Conservation (phyloP, 2,888 invertebrate genomes). For the Tetrapedia diversipes region DNA sequence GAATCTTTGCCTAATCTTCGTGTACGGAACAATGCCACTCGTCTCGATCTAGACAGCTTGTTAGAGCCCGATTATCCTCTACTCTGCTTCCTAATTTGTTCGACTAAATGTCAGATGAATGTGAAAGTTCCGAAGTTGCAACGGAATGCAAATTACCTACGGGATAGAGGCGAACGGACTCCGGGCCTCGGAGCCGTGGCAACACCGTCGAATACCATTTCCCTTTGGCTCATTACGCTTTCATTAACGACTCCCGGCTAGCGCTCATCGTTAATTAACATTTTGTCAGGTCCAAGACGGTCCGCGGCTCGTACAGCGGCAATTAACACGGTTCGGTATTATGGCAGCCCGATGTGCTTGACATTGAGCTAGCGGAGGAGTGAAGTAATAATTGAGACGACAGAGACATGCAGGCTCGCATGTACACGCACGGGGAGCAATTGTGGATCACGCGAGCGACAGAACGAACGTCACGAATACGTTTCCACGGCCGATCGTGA, state of each 20-base stretch:
- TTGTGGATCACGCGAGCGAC: slow-evolving; percentile 44
- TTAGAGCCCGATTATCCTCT: background rate
- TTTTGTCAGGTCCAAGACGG: slow-evolving; percentile 29
- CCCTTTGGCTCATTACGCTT: slow-evolving; percentile 37
- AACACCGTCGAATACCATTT: slow-evolving; percentile 20
- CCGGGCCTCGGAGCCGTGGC: slow-evolving; percentile 15
- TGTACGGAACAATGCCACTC: too few species aligned
- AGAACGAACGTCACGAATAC: slow-evolving; percentile 25
- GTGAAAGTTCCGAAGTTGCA: slow-evolving; percentile 22
- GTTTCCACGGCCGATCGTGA: slow-evolving; percentile 4
- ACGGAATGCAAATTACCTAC: slow-evolving; percentile 22
- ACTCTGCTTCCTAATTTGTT: background rate
- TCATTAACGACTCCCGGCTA: slow-evolving; percentile 28
- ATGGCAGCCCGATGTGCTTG: slow-evolving; percentile 25
- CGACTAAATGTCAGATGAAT: slow-evolving; percentile 1
- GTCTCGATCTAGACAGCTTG: background rate
- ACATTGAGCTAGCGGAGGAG: slow-evolving; percentile 41
- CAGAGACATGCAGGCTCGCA: slow-evolving; percentile 33
- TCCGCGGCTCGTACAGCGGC: background rate
- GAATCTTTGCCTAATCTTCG: too few species aligned
- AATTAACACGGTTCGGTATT: slow-evolving; percentile 27
- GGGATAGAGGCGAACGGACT: slow-evolving; percentile 18
- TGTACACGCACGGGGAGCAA: slow-evolving; percentile 24
- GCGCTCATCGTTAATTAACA: slow-evolving; percentile 45
- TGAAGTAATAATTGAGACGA: slow-evolving; percentile 50